These are phyloP conservation scores for Cistogaster globosa DNA, from an alignment of 2,888 invertebrate genomes.

Conservation along the genomic window DNA sequence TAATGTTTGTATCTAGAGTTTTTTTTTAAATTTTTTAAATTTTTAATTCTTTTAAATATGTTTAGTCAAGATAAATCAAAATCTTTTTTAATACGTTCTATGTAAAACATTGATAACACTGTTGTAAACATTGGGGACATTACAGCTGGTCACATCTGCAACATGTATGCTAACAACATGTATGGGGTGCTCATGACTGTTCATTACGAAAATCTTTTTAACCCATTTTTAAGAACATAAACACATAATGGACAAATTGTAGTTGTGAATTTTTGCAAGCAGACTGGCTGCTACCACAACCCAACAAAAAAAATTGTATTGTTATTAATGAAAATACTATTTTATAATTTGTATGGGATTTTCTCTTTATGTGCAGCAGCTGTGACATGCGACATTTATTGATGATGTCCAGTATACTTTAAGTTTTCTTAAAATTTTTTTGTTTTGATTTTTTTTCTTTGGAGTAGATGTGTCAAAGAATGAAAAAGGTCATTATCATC, in stretches of 20 bases:
- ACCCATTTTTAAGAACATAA: slow-evolving; percentile 38
- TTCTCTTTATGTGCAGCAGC: slow-evolving; percentile 25
- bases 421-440: slow-evolving; percentile 10
- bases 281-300: slow-evolving; percentile 25
- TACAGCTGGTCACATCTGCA: slow-evolving; percentile 23
- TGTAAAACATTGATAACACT: no score
- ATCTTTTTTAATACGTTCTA: no score
- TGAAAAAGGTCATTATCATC: slow-evolving; percentile 39
- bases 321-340: slow-evolving; percentile 20
- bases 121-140: not conserved
- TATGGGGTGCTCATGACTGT: slow-evolving; percentile 46
- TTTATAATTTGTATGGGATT: slow-evolving; percentile 29
- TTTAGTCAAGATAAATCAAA: no score
- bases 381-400: slow-evolving; percentile 50
- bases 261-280: not conserved
- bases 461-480: slow-evolving; percentile 30
- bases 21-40: no score
- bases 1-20: no score
- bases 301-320: not conserved
- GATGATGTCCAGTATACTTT: slow-evolving; percentile 51
- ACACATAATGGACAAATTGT: not conserved
- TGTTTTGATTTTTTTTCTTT: slow-evolving; percentile 19
- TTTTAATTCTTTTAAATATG: no score
- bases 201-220: slow-evolving; percentile 42
- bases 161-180: slow-evolving; percentile 60